These are phyloP conservation scores for Brachionus angularis DNA, from an alignment of 1,140 invertebrate species.

Conservation along the genomic window DNA sequence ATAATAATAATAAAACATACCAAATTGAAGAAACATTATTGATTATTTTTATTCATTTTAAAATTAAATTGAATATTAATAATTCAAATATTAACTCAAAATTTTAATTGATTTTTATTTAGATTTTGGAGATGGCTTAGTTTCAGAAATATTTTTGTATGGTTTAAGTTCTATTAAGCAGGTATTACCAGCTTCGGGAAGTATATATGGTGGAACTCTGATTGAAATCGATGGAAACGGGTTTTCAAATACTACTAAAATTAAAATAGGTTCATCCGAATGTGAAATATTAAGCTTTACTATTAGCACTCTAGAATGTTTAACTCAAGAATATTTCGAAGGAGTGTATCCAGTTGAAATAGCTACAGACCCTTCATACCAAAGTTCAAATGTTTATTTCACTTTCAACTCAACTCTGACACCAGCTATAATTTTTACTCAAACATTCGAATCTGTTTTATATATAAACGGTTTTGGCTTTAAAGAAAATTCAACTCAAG, in stretches of 20 bases:
- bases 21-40: neutral
- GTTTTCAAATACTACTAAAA: conserved; percentile 44
- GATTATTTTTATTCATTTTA: neutral
- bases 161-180: neutral
- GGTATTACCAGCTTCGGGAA: neutral
- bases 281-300: neutral
- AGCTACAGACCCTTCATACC: conserved; percentile 47
- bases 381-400: conserved; percentile 40
- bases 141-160: neutral
- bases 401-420: neutral
- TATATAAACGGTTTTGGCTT: conserved; percentile 28
- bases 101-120: neutral
- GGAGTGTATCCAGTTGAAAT: neutral
- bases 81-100: too few species aligned
- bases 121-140: neutral
- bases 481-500: conserved; percentile 33
- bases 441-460: neutral
- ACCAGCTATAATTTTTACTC: neutral
- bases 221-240: conserved; percentile 49
- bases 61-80: too few species aligned
- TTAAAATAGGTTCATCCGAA: neutral
- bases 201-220: conserved; percentile 48
- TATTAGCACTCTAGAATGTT: neutral
- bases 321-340: neutral
- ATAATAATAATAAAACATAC: too few species aligned